Conservation (phyloP, 2,113 vertebrate genomes). For the Suricata suricatta region DNA sequence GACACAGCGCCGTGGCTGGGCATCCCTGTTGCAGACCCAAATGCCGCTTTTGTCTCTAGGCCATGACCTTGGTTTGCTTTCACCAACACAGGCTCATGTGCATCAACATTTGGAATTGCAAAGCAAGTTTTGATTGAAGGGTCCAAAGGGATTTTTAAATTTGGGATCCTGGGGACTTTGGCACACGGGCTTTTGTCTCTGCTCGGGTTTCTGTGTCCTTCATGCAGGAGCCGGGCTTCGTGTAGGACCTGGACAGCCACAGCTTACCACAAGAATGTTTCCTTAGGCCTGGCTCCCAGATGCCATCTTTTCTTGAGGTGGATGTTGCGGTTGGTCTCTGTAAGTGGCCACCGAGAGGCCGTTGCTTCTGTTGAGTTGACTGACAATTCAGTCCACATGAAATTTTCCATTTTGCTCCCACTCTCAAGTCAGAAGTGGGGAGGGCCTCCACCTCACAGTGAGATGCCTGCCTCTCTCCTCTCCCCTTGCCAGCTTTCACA, state of each 20-base stretch:
- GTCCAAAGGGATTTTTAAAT: neutral
- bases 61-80: neutral
- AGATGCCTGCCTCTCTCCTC: neutral
- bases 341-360: neutral
- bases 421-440: neutral
- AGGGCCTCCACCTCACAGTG: neutral
- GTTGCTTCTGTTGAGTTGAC: neutral
- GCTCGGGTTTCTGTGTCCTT: neutral
- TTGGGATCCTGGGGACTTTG: neutral
- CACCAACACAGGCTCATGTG: neutral
- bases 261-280: neutral
- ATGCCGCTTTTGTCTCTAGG: neutral
- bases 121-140: constrained; percentile 5
- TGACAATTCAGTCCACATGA: neutral
- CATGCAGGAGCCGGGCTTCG: neutral
- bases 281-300: neutral
- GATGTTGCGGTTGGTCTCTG: neutral
- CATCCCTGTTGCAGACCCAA: neutral
- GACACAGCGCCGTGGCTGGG: fast-evolving
- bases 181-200: neutral
- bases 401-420: constrained; percentile 5
- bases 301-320: neutral
- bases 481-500: neutral
- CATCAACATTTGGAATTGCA: neutral
- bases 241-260: neutral